Base-by-base conservation (phyloP, 2,113 vertebrate genomes). In the Eulacestoma nigropectus region DNA sequence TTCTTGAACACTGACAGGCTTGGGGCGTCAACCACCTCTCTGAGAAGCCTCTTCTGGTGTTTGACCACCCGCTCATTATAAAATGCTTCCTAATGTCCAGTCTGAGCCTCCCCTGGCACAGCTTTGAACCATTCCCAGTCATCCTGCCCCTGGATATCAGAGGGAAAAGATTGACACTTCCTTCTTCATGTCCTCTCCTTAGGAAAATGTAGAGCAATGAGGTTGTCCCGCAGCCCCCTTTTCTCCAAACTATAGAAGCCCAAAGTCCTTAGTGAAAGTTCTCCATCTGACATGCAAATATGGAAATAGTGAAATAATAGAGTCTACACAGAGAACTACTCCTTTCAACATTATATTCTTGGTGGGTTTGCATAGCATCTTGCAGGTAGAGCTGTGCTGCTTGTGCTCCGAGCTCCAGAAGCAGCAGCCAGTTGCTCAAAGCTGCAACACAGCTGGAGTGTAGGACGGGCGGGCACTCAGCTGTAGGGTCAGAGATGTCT, bases 391-490 rank as follows among this genome's bases (percentile, higher is more conserved):
- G 35, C 33, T 60, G 55, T n/a, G 30, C 41, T 3, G 4, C 29
- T 21, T 49, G 32, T 2, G 4, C 13, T 27, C 49, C 49, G 44
- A 2, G 64, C 53, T 68, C 29, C 7, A 3, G 59, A 49, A 57
- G n/a, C 8, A 9, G 57, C 53, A 44, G 44, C 29, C 33, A 42
- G 62, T n/a, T 65, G 23, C 35, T 85, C 42, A 56, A 15, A 65
- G 68, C 47, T 22, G 39, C 37, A 55, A 2, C 49, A 41, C 63
- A 59, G 60, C 35, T 60, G 46, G 30, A 55, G 3, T 8, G 25
- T 4, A 2, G 26, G 18, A 9, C 55, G 41, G 32, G 13, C 0
- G 0, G 20, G 37, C 0, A 1, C n/a, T 87, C 42, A 42, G 30
- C 32, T 67, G 27, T 53, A 10, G 29, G 52, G 30, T 76, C 25